These are phyloP conservation scores for Acleris laterana DNA, from an alignment of 2,888 invertebrate genomes.

Conservation along the genomic window DNA sequence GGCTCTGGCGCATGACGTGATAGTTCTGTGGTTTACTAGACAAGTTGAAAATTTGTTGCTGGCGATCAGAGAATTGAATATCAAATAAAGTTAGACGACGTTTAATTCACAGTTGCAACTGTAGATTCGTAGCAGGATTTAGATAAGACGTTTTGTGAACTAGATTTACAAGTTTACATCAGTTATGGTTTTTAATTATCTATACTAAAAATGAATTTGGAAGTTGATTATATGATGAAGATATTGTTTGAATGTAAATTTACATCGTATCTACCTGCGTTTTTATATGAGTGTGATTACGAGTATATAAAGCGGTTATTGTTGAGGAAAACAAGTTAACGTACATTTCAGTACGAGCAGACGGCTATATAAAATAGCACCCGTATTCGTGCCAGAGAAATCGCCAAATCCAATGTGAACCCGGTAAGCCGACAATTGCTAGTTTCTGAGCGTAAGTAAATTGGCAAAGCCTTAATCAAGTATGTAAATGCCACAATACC, in stretches of 20 bases:
- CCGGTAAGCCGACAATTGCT: conserved; percentile 45
- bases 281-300: conserved; percentile 51
- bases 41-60: conserved; percentile 31
- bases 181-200: not conserved
- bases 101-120: conserved; percentile 25
- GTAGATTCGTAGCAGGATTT: conserved; percentile 6
- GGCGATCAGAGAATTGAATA: conserved; percentile 33
- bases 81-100: conserved; percentile 30
- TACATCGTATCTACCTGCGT: conserved; percentile 47
- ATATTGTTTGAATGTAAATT: not conserved
- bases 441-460: conserved; percentile 53
- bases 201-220: not conserved
- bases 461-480: conserved; percentile 64
- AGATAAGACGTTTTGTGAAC: too few relatives aligned
- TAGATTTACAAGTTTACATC: not conserved
- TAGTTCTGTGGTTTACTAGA: conserved; percentile 42
- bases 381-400: too few relatives aligned
- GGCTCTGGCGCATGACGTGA: conserved; percentile 46
- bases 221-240: too few relatives aligned
- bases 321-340: conserved; percentile 46
- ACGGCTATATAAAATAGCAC: too few relatives aligned
- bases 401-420: conserved; percentile 39
- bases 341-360: conserved; percentile 46
- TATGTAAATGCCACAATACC: conserved; percentile 67
- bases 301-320: conserved; percentile 62